Percentiles rank a stretch among this genome's conserved stretches.
Evolutionary conservation across 2,888 invertebrate species (phyloP).

Genomic region (Timema cristinae): DNA sequence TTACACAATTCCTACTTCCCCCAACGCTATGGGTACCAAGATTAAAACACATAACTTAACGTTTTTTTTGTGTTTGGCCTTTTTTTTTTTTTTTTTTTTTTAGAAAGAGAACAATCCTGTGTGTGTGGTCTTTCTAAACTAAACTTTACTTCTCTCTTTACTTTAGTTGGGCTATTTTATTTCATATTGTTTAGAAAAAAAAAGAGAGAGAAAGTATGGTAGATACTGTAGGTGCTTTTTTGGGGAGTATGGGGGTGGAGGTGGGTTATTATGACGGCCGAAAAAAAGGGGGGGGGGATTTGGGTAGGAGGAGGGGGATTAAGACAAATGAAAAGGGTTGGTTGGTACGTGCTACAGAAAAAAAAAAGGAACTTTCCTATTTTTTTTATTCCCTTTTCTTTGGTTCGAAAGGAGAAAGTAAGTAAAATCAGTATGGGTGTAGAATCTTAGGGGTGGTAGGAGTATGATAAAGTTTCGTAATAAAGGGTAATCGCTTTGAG

Average conservation of each 20-base stretch:
- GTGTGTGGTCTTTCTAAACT: constrained; percentile 14
- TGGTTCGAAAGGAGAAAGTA: neutral
- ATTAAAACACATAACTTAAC: constrained; percentile 29
- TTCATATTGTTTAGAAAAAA: too few relatives aligned
- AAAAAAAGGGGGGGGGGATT: neutral
- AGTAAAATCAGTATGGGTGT: too few relatives aligned
- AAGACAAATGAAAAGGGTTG: constrained; percentile 16
- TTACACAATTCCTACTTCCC: constrained; percentile 8
- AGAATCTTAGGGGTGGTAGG: too few relatives aligned
- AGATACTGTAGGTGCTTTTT: too few relatives aligned
- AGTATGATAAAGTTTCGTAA: too few relatives aligned
- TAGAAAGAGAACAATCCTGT: constrained; percentile 9
- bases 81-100: neutral
- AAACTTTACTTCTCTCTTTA: constrained; percentile 2
- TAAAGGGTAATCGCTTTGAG: too few relatives aligned
- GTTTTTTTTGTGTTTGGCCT: constrained; percentile 11
- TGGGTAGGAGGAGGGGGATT: neutral
- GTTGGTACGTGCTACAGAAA: constrained; percentile 10
- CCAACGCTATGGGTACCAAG: constrained; percentile 15
- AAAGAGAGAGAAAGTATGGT: too few relatives aligned
- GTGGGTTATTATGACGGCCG: neutral
- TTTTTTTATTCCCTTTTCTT: constrained; percentile 5
- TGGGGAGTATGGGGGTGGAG: neutral
- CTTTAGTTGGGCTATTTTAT: neutral
- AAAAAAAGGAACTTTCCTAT: constrained; percentile 7